Evolutionary conservation across 2,113 vertebrate species (phyloP), one percentile per base, ranked within the genome.

Genomic region (Colossoma macropomum): DNA sequence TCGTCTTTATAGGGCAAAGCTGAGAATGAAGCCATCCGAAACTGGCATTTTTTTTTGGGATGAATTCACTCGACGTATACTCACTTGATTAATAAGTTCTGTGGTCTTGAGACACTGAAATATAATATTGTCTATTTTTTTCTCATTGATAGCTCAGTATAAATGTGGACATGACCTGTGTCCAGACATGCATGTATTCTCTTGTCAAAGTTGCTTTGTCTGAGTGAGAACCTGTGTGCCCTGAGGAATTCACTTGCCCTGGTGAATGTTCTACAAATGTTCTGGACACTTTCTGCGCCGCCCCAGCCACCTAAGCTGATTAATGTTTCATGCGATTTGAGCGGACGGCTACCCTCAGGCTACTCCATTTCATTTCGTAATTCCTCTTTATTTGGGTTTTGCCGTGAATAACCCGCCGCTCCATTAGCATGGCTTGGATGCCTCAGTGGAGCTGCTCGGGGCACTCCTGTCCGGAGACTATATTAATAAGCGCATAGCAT

Each of bases 331-430:
- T 80, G 54, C 66, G 15, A 65, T 34, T 75, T 19, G 9, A 23
- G 65, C 12, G 38, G 54, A 4, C 13, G 21, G 6, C n/a, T 63
- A 41, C 17, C 73, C 41, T 34, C 27, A 38, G 73, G 45, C 30
- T 28, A 0, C 48, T 80, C 12, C 2, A 50, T 54, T 76, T 85
- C 28, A 77, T 76, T 71, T 62, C 19, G 28, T 70, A 15, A 54
- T 62, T 80, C 25, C 34, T 69, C 56, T 69, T 60, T 69, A 48
- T 76, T 80, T 72, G 28, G 45, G 19, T 32, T 77, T 71, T 71
- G 65, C 30, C 27, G 59, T 70, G 54, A n/a, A 71, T 28, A 27
- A 77, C 72, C 34, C 41, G 25, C 48, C 25, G 23, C 56, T 69
- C 19, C 19, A 69, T 70, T 77, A 76, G 28, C 73, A 59, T 48